These are phyloP conservation scores for Cryptotis parvus DNA, from an alignment of 2,113 vertebrate species.

Conservation along the genomic window DNA sequence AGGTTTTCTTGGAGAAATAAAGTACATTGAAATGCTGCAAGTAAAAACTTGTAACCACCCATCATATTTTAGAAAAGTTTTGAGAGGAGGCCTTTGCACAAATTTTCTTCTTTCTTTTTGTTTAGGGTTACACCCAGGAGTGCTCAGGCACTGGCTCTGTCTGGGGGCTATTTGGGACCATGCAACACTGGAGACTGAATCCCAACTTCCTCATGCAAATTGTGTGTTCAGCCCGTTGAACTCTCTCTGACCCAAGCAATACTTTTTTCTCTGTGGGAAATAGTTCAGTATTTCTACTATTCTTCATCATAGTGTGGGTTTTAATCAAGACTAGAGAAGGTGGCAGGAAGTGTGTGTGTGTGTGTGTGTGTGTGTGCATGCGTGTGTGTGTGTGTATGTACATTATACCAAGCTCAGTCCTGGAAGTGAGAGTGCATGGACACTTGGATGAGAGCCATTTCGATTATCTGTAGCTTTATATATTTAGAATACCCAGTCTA, in stretches of 20 bases:
- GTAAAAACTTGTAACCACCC: background rate
- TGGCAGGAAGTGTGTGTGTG: background rate
- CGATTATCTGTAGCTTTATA: constrained; percentile 58
- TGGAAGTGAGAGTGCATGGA: background rate
- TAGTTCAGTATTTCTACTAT: background rate
- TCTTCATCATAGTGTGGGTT: background rate
- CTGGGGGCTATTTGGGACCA: too few species aligned
- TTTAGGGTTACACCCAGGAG: too few species aligned
- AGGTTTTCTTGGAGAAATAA: background rate
- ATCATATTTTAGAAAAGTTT: background rate
- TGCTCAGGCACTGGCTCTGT: too few species aligned
- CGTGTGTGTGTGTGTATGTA: background rate
- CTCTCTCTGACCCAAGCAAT: too few species aligned
- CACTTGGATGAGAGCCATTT: constrained; percentile 5
- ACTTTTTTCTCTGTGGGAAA: background rate
- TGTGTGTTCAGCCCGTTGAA: too few species aligned
- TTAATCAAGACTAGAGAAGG: background rate
- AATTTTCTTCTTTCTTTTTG: background rate
- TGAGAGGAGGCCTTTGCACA: background rate
- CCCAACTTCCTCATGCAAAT: too few species aligned
- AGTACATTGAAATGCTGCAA: background rate
- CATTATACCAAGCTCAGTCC: background rate
- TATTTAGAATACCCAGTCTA: constrained; percentile 61
- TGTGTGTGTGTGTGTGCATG: background rate
- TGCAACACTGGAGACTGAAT: too few species aligned